These are phyloP conservation scores for Microctonus hyperodae DNA, from an alignment of 2,888 invertebrate genomes.

Conservation along the genomic window DNA sequence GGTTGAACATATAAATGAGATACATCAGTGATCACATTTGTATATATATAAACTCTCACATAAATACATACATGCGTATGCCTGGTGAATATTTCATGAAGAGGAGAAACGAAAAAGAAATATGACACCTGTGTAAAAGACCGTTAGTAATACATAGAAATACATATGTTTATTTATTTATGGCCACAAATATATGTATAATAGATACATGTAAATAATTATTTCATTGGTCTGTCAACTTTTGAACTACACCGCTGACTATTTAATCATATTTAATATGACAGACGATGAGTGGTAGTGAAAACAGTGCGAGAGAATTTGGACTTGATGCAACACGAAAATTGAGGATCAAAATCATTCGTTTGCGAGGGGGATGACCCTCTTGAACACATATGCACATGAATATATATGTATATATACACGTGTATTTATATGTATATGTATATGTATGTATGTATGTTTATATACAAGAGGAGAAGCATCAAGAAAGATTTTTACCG, in stretches of 20 bases:
- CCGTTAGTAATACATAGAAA: slow-evolving; percentile 43
- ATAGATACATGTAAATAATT: not conserved
- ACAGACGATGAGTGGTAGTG: slow-evolving; percentile 10
- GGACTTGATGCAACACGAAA: slow-evolving; percentile 3
- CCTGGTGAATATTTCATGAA: slow-evolving; percentile 59
- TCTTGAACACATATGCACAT: slow-evolving; percentile 8
- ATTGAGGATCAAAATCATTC: slow-evolving; percentile 2
- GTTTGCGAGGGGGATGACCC: slow-evolving; percentile 5
- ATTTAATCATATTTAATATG: too few species aligned
- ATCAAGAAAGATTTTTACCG: slow-evolving; percentile 10
- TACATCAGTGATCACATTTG: slow-evolving; percentile 2
- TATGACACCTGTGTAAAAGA: slow-evolving; percentile 54
- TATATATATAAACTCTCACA: too few species aligned
- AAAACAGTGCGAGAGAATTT: not conserved
- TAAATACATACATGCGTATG: too few species aligned
- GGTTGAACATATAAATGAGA: slow-evolving; percentile 1
- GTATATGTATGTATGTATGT: too few species aligned
- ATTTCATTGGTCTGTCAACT: not conserved
- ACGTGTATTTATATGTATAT: too few species aligned
- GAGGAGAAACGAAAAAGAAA: slow-evolving; percentile 45
- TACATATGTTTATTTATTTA: not conserved
- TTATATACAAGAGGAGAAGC: not conserved
- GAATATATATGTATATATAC: not conserved
- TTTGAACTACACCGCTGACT: not conserved
- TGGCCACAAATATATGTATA: not conserved